Evolutionary conservation across 2,113 vertebrate species (phyloP).

Genomic region (Perca fluviatilis): DNA sequence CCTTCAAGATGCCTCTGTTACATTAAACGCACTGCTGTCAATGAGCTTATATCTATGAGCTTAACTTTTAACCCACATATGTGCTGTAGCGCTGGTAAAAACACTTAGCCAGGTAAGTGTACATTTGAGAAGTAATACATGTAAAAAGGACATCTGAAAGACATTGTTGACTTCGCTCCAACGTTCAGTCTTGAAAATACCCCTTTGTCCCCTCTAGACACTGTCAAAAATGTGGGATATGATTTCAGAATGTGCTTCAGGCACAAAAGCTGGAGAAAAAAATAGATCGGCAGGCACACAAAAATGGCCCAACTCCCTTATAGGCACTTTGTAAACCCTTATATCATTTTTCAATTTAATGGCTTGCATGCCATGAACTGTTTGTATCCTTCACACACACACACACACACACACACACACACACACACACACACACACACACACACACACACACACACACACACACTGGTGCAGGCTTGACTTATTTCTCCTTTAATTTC

Average conservation of each 20-base stretch:
- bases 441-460: conserved; percentile 1
- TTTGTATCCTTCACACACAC: conserved; percentile 33
- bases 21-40: background rate
- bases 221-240: conserved; percentile 61
- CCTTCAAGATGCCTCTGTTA: conserved; percentile 16
- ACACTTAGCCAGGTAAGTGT: background rate
- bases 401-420: conserved; percentile 25
- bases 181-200: conserved; percentile 47
- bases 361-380: conserved; percentile 42
- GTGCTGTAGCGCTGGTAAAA: background rate
- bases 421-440: conserved; percentile 29
- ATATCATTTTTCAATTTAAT: conserved; percentile 64
- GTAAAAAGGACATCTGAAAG: conserved; percentile 44
- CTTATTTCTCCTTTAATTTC: conserved; percentile 19
- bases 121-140: background rate
- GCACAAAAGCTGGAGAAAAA: conserved; percentile 42
- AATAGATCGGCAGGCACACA: conserved; percentile 33
- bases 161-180: conserved; percentile 24
- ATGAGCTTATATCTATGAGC: conserved; percentile 8
- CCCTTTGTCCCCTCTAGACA: conserved; percentile 38
- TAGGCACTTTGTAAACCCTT: conserved; percentile 53
- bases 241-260: conserved; percentile 60
- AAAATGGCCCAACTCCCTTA: conserved; percentile 52
- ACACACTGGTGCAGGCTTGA: conserved; percentile 6
- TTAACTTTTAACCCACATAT: conserved; percentile 31